Base-by-base conservation (phyloP, 2,797 vertebrate genomes). In the Picus viridis region DNA sequence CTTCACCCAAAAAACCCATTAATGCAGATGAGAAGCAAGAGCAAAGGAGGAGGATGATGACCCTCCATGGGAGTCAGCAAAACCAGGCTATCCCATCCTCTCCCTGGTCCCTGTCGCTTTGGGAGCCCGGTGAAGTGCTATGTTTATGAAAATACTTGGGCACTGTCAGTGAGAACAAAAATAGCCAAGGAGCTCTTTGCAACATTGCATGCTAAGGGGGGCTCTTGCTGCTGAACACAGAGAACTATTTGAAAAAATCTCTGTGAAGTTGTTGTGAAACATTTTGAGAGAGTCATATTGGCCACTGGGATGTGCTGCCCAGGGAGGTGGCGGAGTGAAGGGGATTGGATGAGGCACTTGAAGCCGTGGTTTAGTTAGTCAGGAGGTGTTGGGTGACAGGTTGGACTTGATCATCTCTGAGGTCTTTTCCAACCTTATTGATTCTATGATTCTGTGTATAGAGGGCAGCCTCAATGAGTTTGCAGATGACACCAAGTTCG, bases 21-120 rank as follows among this genome's bases (percentile, higher is more conserved):
- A 24, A 14, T 3, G 7, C 8, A 62, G 20, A 14, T 36, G 41
- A 84, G 27, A 88, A 56, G 7, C 11, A 32, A 41, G 18, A 54
- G 27, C 11, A 59, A 73, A 77, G 43, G 30, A 34, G 18, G 70
- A 58, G 12, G 45, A 7, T 23, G 29, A 24, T 67, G 22, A 20
- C 13, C 18, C 4, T 29, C 17, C 18, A 11, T 1, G 2, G 30
- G 32, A 59, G 14, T 12, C 18, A 83, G 36, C 12, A 68, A 19
- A 82, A 39, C 26, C n/a, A 61, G 32, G 7, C 4, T 53, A 4
- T 12, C 17, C 16, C 29, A 4, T 12, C 0, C 0, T 30, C 8
- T 36, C 19, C 59, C 49, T 15, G 4, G 27, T 86, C 56, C n/a
- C 23, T 45, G 12, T 27, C 1, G 1, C 24, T 65, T 16, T 13